phyloP scores from a whole-genome alignment of 2,888 invertebrate genomes.

The Margaritifera margaritifera region DNA sequence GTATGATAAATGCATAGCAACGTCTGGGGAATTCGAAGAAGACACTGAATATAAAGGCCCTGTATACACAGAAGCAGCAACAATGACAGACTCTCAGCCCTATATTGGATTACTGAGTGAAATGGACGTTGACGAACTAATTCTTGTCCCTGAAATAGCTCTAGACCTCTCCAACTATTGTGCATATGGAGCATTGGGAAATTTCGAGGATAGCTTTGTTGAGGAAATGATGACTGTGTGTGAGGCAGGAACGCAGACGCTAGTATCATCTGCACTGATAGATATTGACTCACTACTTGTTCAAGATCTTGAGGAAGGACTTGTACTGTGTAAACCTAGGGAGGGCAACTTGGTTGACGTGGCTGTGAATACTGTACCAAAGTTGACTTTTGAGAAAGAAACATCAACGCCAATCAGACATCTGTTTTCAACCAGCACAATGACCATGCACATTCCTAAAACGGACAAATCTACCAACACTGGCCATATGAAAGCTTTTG shows the following conservation, averaged over 20 bases:
- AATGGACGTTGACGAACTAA: slow-evolving; percentile 63
- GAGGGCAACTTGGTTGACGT: slow-evolving; percentile 45
- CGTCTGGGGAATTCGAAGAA: slow-evolving; percentile 49
- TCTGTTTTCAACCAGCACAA: slow-evolving; percentile 56
- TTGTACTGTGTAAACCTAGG: slow-evolving; percentile 17
- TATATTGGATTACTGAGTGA: slow-evolving; percentile 66
- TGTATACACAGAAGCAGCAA: slow-evolving; percentile 52
- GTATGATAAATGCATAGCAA: slow-evolving; percentile 52
- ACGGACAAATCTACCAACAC: slow-evolving; percentile 62
- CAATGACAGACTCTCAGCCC: slow-evolving; percentile 64
- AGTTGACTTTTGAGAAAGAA: slow-evolving; percentile 61
- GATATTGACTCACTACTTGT: slow-evolving; percentile 19
- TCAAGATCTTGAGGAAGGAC: slow-evolving; percentile 17
- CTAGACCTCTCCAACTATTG: slow-evolving; percentile 32
- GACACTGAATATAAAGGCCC: slow-evolving; percentile 32
- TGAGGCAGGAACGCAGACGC: slow-evolving; percentile 58
- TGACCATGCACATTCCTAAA: slow-evolving; percentile 57
- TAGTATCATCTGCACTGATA: slow-evolving; percentile 28
- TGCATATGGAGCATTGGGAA: too few species aligned
- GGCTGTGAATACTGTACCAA: slow-evolving; percentile 57
- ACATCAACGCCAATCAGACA: slow-evolving; percentile 58
- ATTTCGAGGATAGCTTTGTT: slow-evolving; percentile 37
- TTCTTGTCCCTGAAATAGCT: slow-evolving; percentile 54
- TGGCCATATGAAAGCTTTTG: slow-evolving; percentile 22
- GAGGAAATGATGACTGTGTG: slow-evolving; percentile 39